Conservation (phyloP, 1,140 invertebrate species). For the Drosophila funebris region DNA sequence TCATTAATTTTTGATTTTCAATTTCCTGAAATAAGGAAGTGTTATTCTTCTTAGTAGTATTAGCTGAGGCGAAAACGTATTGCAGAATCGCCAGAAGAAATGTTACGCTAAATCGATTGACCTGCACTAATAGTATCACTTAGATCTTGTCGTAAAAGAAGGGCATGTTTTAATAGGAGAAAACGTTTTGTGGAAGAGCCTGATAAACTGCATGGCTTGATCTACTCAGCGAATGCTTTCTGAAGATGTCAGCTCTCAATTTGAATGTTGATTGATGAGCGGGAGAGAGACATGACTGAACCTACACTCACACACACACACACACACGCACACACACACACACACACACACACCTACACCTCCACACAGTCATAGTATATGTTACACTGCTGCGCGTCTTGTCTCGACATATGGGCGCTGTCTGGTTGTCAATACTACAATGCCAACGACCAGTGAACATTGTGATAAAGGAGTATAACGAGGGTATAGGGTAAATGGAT, state of each 20-base stretch:
- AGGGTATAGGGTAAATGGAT: not conserved
- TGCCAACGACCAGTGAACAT: constrained; percentile 16
- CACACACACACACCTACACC: not conserved
- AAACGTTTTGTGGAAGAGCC: constrained; percentile 3
- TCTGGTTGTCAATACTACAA: constrained; percentile 34
- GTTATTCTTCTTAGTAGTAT: too few relatives aligned
- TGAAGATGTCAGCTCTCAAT: constrained; percentile 27
- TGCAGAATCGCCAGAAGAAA: not conserved
- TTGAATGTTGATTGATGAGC: constrained; percentile 65
- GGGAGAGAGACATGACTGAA: not conserved
- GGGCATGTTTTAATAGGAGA: not conserved
- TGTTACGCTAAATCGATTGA: not conserved
- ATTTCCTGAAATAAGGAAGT: too few relatives aligned
- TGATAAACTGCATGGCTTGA: constrained; percentile 1
- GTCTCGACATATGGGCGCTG: constrained; percentile 37
- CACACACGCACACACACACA: not conserved
- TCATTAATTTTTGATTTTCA: too few relatives aligned
- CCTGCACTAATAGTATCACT: not conserved
- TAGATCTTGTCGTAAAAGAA: not conserved
- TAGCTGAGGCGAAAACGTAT: not conserved
- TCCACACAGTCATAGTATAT: not conserved
- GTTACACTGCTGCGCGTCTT: not conserved
- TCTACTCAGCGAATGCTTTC: constrained; percentile 9
- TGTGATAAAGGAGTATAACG: not conserved
- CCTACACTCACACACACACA: not conserved